These are phyloP conservation scores for Physeter macrocephalus DNA, from an alignment of 2,113 vertebrate genomes.

Conservation along the genomic window DNA sequence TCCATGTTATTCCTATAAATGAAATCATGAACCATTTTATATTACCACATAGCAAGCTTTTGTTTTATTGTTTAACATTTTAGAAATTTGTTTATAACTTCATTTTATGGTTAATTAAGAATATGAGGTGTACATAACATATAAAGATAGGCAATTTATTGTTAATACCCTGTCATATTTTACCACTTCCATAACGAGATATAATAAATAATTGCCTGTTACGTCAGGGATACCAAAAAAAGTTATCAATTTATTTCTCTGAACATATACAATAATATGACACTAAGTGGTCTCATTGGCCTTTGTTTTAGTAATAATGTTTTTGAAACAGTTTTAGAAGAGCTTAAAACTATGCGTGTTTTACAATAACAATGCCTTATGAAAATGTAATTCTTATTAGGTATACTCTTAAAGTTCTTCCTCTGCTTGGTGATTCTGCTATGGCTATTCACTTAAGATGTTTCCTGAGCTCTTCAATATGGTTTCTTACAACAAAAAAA, in stretches of 20 bases:
- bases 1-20: neutral
- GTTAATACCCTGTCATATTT: conserved; percentile 27
- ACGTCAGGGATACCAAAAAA: neutral
- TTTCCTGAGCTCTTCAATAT: conserved; percentile 63
- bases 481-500: conserved; percentile 74
- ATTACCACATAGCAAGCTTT: neutral
- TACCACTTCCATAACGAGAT: neutral
- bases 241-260: neutral
- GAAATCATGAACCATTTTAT: neutral
- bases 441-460: conserved; percentile 46
- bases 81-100: neutral
- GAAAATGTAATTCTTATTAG: conserved; percentile 62
- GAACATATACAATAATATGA: neutral
- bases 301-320: neutral
- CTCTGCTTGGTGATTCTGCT: conserved; percentile 57
- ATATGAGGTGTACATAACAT: neutral
- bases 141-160: neutral
- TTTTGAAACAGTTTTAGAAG: conserved; percentile 29
- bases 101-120: conserved; percentile 13
- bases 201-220: conserved; percentile 43
- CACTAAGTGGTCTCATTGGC: neutral
- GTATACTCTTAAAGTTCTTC: conserved; percentile 10
- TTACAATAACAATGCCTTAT: conserved; percentile 55
- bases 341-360: conserved; percentile 52
- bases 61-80: neutral